Conservation (phyloP, 2,888 invertebrate species). For the Linnaemya tessellans region DNA sequence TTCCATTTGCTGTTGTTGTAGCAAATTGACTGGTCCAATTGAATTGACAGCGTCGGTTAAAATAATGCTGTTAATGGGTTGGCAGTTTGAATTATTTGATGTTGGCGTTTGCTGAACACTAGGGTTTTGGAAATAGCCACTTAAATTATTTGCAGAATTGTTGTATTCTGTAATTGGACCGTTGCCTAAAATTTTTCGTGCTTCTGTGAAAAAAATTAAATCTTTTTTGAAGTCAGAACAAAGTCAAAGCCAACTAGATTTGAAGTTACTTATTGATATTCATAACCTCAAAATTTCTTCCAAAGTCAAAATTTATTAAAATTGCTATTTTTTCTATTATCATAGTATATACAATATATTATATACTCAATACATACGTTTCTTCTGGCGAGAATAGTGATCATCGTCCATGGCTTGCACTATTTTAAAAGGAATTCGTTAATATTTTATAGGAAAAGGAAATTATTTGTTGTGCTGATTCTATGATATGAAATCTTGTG, state of each 20-base stretch:
- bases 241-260: conserved; percentile 54
- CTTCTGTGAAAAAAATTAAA: conserved; percentile 66
- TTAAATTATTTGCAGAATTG: conserved; percentile 19
- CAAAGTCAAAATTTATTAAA: conserved; percentile 16
- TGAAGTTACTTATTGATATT: conserved; percentile 1
- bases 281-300: conserved; percentile 47
- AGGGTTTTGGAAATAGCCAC: neutral
- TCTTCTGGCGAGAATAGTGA: conserved; percentile 42
- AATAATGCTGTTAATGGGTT: conserved; percentile 2
- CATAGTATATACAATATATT: neutral
- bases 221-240: conserved; percentile 11
- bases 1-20: conserved; percentile 76
- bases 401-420: conserved; percentile 50
- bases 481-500: conserved; percentile 23
- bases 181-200: conserved; percentile 77
- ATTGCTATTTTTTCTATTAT: neutral
- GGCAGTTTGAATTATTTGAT: conserved; percentile 17
- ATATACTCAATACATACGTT: conserved; percentile 52
- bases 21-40: conserved; percentile 16
- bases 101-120: neutral
- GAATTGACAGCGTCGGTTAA: conserved; percentile 23
- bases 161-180: conserved; percentile 33
- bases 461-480: conserved; percentile 62
- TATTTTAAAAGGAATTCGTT: conserved; percentile 28
- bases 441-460: conserved; percentile 59